Base-by-base conservation (phyloP, 2,113 vertebrate species). In the Rhinoderma darwinii region DNA sequence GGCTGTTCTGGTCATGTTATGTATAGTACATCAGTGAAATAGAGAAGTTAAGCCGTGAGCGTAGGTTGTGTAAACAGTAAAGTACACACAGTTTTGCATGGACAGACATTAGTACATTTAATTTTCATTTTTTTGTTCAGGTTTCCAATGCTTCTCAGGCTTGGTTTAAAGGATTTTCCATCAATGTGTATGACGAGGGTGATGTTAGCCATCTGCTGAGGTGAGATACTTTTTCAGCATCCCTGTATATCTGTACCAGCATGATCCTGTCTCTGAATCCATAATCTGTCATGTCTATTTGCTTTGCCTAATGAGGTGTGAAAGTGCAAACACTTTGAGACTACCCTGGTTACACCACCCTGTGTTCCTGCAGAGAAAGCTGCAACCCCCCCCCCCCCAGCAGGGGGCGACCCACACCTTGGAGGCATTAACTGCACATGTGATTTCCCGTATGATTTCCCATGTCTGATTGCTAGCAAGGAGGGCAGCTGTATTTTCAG, bases 301-400 rank as follows among this genome's bases (percentile, higher is more conserved):
- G 73, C 47, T 51, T 82, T 82, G 44, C 44, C 27, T 87, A 87
- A 87, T 87, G 85, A 87, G 78, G 85, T 87, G 85, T 61, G 78
- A 87, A 70, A 39, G 41, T 41, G 39, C 18, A 7, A 79, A 72
- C 37, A 27, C 61, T 32, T 30, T 61, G 8, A 15, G 56, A 39
- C 66, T 82, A 47, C 77, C 14, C 20, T 44, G 14, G 37, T 81
- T 61, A 82, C 27, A 8, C 25, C 39, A 37, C 37, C 37, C 37
- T 43, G 37, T 75, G 51, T 43, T 54, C 12, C 41, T 43, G 2
- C 54, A 27, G 61, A 35, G 41, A 41, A 3, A 37, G 20, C 22
- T 56, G 47, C 32, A 72, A 41, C 41, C 37, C 25, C 0, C 5
- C 35, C 5, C 35, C 17, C 6, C 47, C 84, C 84, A 78, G 59